Evolutionary conservation across 2,797 vertebrate species (phyloP), one percentile per base, ranked within the genome.

Genomic region (Poeciliopsis turneri): DNA sequence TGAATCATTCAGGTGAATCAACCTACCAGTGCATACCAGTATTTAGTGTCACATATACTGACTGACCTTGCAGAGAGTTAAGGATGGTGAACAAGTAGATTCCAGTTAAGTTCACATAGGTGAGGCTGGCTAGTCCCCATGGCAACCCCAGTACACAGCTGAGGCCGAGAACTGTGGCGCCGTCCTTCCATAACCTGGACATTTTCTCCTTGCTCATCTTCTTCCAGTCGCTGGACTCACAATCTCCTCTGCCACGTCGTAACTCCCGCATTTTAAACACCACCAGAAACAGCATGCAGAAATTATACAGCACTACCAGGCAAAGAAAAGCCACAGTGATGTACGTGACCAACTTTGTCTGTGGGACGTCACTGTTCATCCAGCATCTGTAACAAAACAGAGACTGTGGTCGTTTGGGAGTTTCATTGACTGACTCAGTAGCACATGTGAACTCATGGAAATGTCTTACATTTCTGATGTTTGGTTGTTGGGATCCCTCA

Each of bases 261-360:
- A 89, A 15, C 77, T 79, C 74, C 92, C 76, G 82, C 73, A 96
- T 84, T 85, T 96, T 97, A 70, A 93, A 90, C 79, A 95, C 83
- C 77, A 96, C 96, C 68, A 96, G 88, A 11, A 84, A 93, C 93
- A 99, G 89, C 95, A 98, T 97, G 88, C 92, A 92, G 0, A 53
- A 59, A 77, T 98, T 98, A 78, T 94, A 97, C 75, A 98, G 90
- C 4, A 98, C 88, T 77, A 98, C 96, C 85, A 97, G 78, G 71
- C 92, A 94, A 25, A 97, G 95, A 81, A 96, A 96, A 18, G 92
- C 95, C 78, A 96, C 81, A 49, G 97, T 95, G 2, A 94, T 0
- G 0, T 93, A 96, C 75, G 88, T 93, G 64, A 95, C 85, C 4
- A 78, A 0, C 41, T 30, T 72, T 9, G 8, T 79, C 0, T 88